Evolutionary conservation across 2,113 vertebrate species (phyloP).

Genomic region (Psophia crepitans): DNA sequence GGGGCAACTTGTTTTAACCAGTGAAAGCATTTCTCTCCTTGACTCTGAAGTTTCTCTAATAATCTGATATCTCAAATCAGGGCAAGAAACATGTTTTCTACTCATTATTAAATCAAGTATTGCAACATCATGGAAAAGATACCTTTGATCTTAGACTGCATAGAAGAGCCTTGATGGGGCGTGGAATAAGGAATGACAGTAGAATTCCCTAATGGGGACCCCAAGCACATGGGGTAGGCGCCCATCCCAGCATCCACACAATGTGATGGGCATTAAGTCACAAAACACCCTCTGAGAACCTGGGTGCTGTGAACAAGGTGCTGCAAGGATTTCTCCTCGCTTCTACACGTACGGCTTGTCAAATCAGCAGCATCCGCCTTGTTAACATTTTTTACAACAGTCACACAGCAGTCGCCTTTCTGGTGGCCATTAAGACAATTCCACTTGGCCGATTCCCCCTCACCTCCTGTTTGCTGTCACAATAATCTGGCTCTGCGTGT

Average conservation of each 20-base stretch:
- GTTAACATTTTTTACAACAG: background rate
- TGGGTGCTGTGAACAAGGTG: background rate
- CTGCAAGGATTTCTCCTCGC: background rate
- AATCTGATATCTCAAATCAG: background rate
- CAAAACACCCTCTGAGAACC: background rate
- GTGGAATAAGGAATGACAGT: background rate
- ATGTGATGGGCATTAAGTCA: background rate
- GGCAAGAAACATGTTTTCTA: background rate
- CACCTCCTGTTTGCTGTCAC: background rate
- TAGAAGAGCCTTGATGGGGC: background rate
- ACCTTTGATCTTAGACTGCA: background rate
- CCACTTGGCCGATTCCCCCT: background rate
- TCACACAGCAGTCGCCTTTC: background rate
- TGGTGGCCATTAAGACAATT: background rate
- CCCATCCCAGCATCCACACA: accelerated
- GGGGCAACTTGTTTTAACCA: background rate
- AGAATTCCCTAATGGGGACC: background rate
- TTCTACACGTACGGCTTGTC: background rate
- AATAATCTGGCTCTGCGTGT: background rate
- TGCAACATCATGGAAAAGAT: background rate
- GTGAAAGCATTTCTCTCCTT: background rate
- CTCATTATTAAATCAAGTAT: background rate
- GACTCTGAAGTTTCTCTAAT: background rate
- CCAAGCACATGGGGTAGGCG: accelerated
- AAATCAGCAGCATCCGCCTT: background rate